These are phyloP conservation scores for Lacerta bilineata DNA, from an alignment of 2,797 vertebrate genomes.

Conservation along the genomic window DNA sequence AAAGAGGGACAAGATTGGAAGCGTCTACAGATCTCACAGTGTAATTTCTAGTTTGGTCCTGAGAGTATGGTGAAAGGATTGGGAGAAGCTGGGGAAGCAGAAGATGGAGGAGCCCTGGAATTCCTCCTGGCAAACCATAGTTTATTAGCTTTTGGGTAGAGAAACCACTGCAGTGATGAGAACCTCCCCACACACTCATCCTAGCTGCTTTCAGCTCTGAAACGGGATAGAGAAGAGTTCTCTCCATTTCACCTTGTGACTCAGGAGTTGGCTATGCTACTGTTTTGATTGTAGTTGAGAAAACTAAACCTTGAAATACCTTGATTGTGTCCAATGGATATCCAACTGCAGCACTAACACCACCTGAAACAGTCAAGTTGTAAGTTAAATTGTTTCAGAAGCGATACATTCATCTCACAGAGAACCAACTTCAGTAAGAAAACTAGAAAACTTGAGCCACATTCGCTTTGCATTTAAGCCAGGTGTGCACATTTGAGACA, in stretches of 20 bases:
- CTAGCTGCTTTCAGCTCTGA: no score
- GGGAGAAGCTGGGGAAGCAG: neutral
- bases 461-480: no score
- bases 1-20: neutral
- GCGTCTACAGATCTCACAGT: neutral
- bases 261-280: no score
- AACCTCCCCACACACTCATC: neutral
- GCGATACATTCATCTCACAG: no score
- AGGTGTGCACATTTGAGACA: no score
- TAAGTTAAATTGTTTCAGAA: neutral
- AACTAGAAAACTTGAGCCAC: no score
- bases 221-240: neutral
- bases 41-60: neutral
- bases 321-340: constrained; percentile 91
- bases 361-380: constrained; percentile 78
- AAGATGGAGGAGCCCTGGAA: neutral
- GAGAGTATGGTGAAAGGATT: neutral
- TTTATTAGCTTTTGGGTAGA: neutral
- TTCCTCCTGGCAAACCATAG: neutral
- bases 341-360: constrained; percentile 87
- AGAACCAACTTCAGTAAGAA: no score
- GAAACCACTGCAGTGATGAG: neutral
- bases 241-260: neutral
- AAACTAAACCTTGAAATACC: constrained; percentile 76
- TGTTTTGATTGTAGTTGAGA: neutral